Evolutionary conservation across 92 coral and sea anemone genomes (phyloP).

Genomic region (Porites divaricata): DNA sequence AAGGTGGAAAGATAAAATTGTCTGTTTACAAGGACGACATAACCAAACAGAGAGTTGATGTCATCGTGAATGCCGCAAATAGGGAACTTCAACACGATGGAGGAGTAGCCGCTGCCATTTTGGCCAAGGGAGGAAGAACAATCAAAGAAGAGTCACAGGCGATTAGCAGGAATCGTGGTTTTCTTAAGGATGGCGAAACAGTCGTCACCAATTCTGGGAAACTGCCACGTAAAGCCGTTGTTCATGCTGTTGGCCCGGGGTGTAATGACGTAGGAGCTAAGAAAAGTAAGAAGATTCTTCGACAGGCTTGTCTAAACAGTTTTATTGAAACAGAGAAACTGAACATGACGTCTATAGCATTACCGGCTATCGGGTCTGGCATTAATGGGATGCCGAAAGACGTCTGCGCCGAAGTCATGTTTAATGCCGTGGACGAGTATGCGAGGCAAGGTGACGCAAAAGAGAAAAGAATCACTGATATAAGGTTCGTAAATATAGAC

Average conservation of each 20-base stretch:
- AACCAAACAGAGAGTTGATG: constrained; percentile 69
- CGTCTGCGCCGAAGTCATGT: constrained; percentile 68
- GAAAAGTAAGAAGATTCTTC: constrained; percentile 25
- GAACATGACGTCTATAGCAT: constrained; percentile 61
- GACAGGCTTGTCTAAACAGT: constrained; percentile 46
- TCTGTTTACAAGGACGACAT: constrained; percentile 88
- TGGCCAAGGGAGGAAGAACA: constrained; percentile 71
- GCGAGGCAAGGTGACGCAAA: constrained; percentile 2
- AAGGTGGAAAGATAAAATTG: constrained; percentile 33
- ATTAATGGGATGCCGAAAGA: constrained; percentile 70
- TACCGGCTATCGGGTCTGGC: constrained; percentile 81
- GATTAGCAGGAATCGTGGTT: constrained; percentile 17
- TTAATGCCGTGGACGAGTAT: constrained; percentile 51
- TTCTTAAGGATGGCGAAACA: constrained; percentile 59
- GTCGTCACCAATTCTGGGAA: constrained; percentile 60
- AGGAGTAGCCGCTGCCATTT: constrained; percentile 84
- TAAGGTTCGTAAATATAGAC: constrained; percentile 69
- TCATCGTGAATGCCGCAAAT: constrained; percentile 84
- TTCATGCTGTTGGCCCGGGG: constrained; percentile 82
- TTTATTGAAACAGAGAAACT: constrained; percentile 27
- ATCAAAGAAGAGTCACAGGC: constrained; percentile 66
- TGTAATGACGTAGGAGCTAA: constrained; percentile 38
- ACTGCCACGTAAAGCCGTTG: constrained; percentile 59
- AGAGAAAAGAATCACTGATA: constrained; percentile 37
- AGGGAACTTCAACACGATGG: constrained; percentile 59